phyloP scores from a whole-genome alignment of 2,888 invertebrate species.

The Eristalis intricaria region DNA sequence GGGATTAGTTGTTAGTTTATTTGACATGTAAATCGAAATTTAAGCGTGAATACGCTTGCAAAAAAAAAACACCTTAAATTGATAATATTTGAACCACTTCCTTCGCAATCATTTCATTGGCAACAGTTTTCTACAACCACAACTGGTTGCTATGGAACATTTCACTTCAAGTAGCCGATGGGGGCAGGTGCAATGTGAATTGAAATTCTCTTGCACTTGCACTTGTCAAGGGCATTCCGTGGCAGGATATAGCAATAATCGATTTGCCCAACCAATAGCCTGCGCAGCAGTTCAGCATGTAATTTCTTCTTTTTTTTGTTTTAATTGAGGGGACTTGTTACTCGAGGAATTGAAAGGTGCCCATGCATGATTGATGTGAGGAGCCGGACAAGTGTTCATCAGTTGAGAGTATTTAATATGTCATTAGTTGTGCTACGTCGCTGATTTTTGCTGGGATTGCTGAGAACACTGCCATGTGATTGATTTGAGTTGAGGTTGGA shows the following conservation, averaged over 20 bases:
- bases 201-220: not conserved
- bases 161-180: not conserved
- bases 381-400: not conserved
- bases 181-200: not conserved
- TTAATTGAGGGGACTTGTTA: not conserved
- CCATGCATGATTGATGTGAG: not conserved
- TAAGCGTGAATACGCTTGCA: too few relatives aligned
- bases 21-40: too few relatives aligned
- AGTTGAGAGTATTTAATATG: not conserved
- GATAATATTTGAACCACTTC: too few relatives aligned
- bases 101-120: not conserved
- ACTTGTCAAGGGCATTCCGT: not conserved
- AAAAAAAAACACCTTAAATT: too few relatives aligned
- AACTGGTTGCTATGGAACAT: not conserved
- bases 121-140: not conserved
- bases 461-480: not conserved
- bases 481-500: not conserved
- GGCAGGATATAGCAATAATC: not conserved
- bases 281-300: not conserved
- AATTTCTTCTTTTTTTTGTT: not conserved
- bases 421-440: not conserved
- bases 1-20: too few relatives aligned
- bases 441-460: not conserved
- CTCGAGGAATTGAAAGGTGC: not conserved
- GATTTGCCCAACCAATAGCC: not conserved